A percentile compares a stretch with the other conserved stretches of the same genome.
Evolutionary conservation across 2,113 vertebrate species (phyloP).

Genomic region (Myrmecophaga tridactyla): DNA sequence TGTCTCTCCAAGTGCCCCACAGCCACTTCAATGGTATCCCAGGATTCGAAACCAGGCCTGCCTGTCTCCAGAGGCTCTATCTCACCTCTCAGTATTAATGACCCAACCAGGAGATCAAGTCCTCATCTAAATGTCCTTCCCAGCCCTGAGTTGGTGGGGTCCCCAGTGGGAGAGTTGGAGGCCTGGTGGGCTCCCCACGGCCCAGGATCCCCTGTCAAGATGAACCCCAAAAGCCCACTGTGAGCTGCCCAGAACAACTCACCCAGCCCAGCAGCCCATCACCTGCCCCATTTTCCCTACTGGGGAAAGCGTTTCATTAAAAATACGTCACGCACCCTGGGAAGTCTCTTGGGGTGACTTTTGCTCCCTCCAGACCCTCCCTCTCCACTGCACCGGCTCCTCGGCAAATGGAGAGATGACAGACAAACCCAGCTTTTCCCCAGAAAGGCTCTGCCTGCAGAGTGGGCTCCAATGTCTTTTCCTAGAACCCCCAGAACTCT

Average conservation of each 20-base stretch:
- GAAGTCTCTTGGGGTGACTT: not conserved
- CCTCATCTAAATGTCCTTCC: not conserved
- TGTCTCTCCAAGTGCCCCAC: not conserved
- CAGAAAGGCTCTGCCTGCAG: not conserved
- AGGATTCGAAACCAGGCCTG: not conserved
- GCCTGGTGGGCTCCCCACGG: accelerated
- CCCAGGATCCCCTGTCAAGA: not conserved
- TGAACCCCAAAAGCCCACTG: not conserved
- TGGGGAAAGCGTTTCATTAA: not conserved
- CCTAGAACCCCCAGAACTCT: not conserved
- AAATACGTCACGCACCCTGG: not conserved
- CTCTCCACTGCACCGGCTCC: not conserved
- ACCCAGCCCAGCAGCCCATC: not conserved
- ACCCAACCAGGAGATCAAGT: not conserved
- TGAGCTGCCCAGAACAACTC: not conserved
- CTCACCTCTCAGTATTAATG: not conserved
- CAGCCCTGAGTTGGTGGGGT: not conserved
- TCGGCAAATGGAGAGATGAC: accelerated
- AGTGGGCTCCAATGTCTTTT: not conserved
- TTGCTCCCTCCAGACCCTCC: not conserved
- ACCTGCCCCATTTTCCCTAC: too few relatives aligned
- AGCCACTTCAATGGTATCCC: not conserved
- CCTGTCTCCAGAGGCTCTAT: accelerated
- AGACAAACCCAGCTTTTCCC: too few relatives aligned
- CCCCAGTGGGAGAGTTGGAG: not conserved